phyloP scores from a whole-genome alignment of 2,113 vertebrate genomes.

The Marcusenius ussheri region DNA sequence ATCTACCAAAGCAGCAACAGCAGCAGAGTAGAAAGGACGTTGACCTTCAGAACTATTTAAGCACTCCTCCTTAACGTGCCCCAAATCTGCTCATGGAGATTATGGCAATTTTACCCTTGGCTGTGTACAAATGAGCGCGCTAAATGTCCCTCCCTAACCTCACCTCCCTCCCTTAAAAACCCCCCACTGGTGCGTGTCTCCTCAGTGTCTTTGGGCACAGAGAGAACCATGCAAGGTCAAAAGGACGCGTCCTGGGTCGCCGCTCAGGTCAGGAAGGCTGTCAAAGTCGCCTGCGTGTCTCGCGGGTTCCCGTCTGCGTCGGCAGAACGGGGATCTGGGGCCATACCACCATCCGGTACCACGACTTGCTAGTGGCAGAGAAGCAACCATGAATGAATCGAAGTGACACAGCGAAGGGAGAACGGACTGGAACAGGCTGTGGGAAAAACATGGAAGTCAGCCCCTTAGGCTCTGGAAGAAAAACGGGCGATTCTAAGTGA shows the following conservation, averaged over 20 bases:
- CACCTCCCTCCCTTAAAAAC: background rate
- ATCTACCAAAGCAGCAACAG: background rate
- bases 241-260: background rate
- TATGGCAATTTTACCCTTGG: conserved; percentile 3
- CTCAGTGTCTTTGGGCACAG: background rate
- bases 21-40: background rate
- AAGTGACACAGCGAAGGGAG: background rate
- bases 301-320: background rate
- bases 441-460: background rate
- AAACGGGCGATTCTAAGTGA: background rate
- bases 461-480: background rate
- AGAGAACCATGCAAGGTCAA: background rate
- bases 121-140: background rate
- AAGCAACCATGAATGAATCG: background rate
- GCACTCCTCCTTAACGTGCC: background rate
- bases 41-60: background rate
- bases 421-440: background rate
- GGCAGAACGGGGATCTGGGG: background rate
- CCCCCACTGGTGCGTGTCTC: background rate
- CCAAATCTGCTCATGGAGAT: conserved; percentile 2
- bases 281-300: background rate
- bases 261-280: background rate
- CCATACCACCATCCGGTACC: background rate
- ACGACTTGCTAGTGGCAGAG: background rate
- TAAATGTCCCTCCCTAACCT: background rate